Evolutionary conservation across 2,113 vertebrate genomes (phyloP).

Genomic region (Narcine bancroftii): DNA sequence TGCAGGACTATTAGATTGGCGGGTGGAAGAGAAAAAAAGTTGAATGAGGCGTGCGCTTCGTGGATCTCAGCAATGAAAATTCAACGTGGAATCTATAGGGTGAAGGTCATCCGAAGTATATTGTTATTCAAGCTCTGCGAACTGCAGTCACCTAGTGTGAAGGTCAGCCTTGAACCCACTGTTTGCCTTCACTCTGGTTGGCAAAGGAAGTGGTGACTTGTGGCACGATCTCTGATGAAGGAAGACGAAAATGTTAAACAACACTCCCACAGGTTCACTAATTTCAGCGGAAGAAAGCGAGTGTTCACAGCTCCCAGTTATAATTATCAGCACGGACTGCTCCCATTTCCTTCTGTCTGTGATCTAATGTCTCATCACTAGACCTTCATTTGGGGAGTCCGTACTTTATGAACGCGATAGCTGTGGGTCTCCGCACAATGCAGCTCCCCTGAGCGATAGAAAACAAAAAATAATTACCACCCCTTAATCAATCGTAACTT

Average conservation of each 20-base stretch:
- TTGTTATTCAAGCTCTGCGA: no score
- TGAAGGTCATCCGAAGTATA: background rate
- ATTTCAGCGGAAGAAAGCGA: background rate
- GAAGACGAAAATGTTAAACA: background rate
- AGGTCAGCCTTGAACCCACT: background rate
- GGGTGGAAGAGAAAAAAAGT: no score
- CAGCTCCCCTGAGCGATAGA: no score
- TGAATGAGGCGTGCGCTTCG: no score
- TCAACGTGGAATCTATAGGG: background rate
- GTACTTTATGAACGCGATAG: background rate
- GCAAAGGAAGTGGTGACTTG: background rate
- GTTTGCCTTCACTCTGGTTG: background rate
- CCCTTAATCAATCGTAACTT: background rate
- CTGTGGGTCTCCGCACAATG: conserved; percentile 13
- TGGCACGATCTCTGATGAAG: background rate
- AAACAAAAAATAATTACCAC: background rate
- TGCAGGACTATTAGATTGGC: background rate
- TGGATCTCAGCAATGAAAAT: background rate
- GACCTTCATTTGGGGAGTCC: background rate
- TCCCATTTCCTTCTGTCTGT: conserved; percentile 15
- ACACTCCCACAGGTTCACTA: background rate
- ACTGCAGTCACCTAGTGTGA: no score
- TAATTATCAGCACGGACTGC: background rate
- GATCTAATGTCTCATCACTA: conserved; percentile 15
- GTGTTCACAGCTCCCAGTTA: background rate